Percentiles rank a stretch among this genome's conserved stretches.
Conservation (phyloP, 2,113 vertebrate genomes). For the Australoheros scitulus region DNA sequence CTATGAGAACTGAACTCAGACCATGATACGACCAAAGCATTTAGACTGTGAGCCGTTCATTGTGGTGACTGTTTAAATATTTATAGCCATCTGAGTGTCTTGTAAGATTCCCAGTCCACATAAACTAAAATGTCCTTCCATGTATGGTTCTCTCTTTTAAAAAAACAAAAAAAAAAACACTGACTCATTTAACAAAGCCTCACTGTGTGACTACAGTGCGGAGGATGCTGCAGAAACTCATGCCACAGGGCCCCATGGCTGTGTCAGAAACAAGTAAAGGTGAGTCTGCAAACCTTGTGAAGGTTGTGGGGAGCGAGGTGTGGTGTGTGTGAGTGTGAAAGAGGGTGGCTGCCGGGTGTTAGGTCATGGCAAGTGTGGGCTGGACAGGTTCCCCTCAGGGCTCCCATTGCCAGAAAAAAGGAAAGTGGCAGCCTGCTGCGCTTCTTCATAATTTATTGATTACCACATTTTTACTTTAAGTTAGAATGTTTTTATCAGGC, state of each 20-base stretch:
- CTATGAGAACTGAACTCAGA: slow-evolving; percentile 3
- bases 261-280: slow-evolving; percentile 12
- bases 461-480: background rate
- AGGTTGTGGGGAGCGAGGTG: slow-evolving; percentile 13
- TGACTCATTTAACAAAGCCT: slow-evolving; percentile 37
- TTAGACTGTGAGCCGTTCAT: slow-evolving; percentile 1
- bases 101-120: slow-evolving; percentile 19
- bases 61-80: slow-evolving; percentile 10
- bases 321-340: background rate
- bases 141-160: slow-evolving; percentile 25
- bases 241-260: slow-evolving; percentile 21
- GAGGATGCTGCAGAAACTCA: slow-evolving; percentile 22
- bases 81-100: slow-evolving; percentile 1
- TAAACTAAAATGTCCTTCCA: slow-evolving; percentile 5
- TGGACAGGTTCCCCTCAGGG: background rate
- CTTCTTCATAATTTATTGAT: slow-evolving; percentile 28
- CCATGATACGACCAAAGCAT: background rate
- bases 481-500: slow-evolving; percentile 2
- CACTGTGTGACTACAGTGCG: slow-evolving; percentile 13
- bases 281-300: slow-evolving; percentile 6
- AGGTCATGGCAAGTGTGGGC: background rate
- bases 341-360: background rate
- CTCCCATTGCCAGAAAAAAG: background rate
- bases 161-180: background rate
- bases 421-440: background rate